A percentile compares a stretch with the other conserved stretches of the same genome.
These are phyloP conservation scores for Rhagophthalmus giganteus DNA, from an alignment of 2,888 invertebrate genomes.

Conservation along the genomic window DNA sequence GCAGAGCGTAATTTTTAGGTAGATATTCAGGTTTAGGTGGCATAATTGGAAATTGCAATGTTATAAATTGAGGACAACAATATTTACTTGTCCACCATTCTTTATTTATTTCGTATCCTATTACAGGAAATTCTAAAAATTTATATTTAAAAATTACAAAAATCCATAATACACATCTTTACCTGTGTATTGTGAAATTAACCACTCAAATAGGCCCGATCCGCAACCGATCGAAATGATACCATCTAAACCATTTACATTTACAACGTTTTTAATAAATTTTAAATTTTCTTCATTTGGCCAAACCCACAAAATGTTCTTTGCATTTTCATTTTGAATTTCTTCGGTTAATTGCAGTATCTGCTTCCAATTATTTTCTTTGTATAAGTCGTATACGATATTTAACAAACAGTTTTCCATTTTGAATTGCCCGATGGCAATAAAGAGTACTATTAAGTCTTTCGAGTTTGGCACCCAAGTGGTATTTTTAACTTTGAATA, in stretches of 20 bases:
- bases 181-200: constrained; percentile 69
- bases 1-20: constrained; percentile 59
- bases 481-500: constrained; percentile 3
- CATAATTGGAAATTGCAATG: constrained; percentile 61
- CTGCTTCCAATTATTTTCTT: constrained; percentile 55
- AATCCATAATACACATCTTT: constrained; percentile 15
- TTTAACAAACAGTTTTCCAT: constrained; percentile 55
- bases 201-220: constrained; percentile 81
- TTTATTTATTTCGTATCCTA: constrained; percentile 76
- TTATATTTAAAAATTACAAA: constrained; percentile 2
- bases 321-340: constrained; percentile 53
- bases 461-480: constrained; percentile 7
- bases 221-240: constrained; percentile 79
- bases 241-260: constrained; percentile 54
- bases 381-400: constrained; percentile 53
- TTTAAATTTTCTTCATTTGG: constrained; percentile 67
- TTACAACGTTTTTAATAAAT: constrained; percentile 60
- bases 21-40: constrained; percentile 49
- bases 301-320: constrained; percentile 70
- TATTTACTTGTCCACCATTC: constrained; percentile 81
- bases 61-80: constrained; percentile 71
- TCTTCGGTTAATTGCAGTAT: constrained; percentile 56
- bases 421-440: too few species aligned
- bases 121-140: constrained; percentile 53
- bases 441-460: constrained; percentile 1